A percentile compares a stretch with the other conserved stretches of the same genome.
phyloP scores from a whole-genome alignment of 2,113 vertebrate species.

The Planiliza haematocheilus region DNA sequence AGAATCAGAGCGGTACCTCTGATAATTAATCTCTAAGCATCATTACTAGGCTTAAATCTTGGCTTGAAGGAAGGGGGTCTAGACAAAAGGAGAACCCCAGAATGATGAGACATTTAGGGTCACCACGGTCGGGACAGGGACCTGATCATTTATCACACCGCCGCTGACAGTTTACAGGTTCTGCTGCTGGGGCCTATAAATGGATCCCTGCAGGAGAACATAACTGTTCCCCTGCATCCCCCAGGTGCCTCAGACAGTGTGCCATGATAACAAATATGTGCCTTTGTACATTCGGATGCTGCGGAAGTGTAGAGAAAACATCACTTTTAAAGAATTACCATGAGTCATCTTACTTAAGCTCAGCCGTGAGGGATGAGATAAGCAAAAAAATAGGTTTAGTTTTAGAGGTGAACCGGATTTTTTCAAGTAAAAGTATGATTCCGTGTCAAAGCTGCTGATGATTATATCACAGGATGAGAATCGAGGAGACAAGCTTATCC shows the following conservation, averaged over 20 bases:
- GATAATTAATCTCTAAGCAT: too few species aligned
- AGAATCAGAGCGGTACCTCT: too few species aligned
- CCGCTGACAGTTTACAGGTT: neutral
- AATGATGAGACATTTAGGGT: too few species aligned
- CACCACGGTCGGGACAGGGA: neutral
- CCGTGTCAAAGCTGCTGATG: neutral
- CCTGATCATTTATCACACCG: neutral
- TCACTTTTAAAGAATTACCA: too few species aligned
- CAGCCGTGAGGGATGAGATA: too few species aligned
- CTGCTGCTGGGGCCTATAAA: neutral
- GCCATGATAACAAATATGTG: neutral
- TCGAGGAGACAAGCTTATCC: neutral
- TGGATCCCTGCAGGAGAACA: conserved; percentile 2
- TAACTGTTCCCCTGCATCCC: conserved; percentile 7
- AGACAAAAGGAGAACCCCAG: too few species aligned
- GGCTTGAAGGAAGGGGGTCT: too few species aligned
- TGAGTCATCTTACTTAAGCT: too few species aligned
- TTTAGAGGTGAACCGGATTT: neutral
- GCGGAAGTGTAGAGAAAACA: too few species aligned
- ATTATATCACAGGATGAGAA: neutral
- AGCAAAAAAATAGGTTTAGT: neutral
- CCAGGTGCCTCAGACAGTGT: neutral
- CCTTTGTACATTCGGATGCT: neutral
- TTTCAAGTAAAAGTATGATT: neutral
- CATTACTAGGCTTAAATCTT: too few species aligned